phyloP scores from a whole-genome alignment of 1,140 invertebrate genomes.

The Calephelis nemesis region DNA sequence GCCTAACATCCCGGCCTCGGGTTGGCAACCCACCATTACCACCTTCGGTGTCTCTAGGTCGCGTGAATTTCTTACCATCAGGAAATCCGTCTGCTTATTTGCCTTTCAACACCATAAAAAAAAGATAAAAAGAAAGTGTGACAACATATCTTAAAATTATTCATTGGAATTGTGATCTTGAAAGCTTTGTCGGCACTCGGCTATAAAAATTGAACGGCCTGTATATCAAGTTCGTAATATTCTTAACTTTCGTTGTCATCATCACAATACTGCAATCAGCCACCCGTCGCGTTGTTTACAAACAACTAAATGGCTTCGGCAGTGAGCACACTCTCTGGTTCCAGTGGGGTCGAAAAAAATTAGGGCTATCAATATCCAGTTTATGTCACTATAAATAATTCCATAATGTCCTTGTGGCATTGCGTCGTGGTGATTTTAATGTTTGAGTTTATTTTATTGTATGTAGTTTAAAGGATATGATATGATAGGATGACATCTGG shows the following conservation, averaged over 20 bases:
- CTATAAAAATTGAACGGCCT: background rate
- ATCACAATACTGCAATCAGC: slow-evolving; percentile 67
- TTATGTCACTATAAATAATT: slow-evolving; percentile 39
- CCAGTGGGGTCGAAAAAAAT: slow-evolving; percentile 14
- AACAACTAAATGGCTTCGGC: slow-evolving; percentile 49
- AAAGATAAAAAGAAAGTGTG: too few relatives aligned
- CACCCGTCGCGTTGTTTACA: slow-evolving; percentile 60
- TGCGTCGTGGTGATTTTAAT: slow-evolving; percentile 49
- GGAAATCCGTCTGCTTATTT: too few relatives aligned
- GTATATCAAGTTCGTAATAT: slow-evolving; percentile 12
- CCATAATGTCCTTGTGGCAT: slow-evolving; percentile 39
- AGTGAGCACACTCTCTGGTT: slow-evolving; percentile 35
- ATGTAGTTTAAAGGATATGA: slow-evolving; percentile 26
- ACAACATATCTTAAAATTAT: too few relatives aligned
- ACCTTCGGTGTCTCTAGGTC: too few relatives aligned
- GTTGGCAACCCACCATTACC: too few relatives aligned
- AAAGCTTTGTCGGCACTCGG: background rate
- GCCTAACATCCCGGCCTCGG: too few relatives aligned
- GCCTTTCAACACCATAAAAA: too few relatives aligned
- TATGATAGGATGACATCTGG: background rate
- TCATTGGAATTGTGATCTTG: background rate
- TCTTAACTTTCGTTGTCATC: slow-evolving; percentile 2
- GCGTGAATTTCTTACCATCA: too few relatives aligned
- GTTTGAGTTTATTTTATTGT: slow-evolving; percentile 47
- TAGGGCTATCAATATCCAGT: slow-evolving; percentile 22